Evolutionary conservation across 1,140 invertebrate species (phyloP).

Genomic region (Zaprionus davidi): DNA sequence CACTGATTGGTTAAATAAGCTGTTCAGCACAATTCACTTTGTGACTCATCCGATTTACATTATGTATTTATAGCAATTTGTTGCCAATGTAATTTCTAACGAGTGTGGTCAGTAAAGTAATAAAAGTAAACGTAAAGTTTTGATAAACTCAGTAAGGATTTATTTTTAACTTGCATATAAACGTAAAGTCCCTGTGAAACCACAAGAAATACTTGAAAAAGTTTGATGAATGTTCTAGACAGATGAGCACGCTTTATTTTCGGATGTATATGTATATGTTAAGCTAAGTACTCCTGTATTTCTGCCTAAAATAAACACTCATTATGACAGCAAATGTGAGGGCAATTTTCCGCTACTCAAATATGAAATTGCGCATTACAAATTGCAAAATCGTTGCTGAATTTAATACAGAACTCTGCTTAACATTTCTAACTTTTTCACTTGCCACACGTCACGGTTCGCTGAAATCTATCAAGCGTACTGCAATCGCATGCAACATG

Average conservation of each 20-base stretch:
- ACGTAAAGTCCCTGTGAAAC: neutral
- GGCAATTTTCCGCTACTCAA: neutral
- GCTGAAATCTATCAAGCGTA: neutral
- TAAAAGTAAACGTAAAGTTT: neutral
- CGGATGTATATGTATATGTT: neutral
- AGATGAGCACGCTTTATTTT: neutral
- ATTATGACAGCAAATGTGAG: neutral
- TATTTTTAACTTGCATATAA: neutral
- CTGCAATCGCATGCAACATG: constrained; percentile 28
- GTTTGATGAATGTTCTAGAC: neutral
- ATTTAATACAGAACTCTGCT: neutral
- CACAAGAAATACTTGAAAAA: neutral
- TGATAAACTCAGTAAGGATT: neutral
- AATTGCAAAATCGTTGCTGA: constrained; percentile 1
- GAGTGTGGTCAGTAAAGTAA: neutral
- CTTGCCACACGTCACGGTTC: constrained; percentile 1
- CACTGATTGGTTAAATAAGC: constrained; percentile 6
- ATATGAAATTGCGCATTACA: neutral
- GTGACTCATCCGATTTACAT: constrained; percentile 3
- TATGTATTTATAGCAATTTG: neutral
- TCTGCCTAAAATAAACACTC: neutral
- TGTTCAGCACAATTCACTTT: neutral
- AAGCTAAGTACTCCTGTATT: neutral
- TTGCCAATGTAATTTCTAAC: neutral
- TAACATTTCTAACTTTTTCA: neutral